Evolutionary conservation across 2,113 vertebrate species (phyloP).

Genomic region (Eurystomus gularis): DNA sequence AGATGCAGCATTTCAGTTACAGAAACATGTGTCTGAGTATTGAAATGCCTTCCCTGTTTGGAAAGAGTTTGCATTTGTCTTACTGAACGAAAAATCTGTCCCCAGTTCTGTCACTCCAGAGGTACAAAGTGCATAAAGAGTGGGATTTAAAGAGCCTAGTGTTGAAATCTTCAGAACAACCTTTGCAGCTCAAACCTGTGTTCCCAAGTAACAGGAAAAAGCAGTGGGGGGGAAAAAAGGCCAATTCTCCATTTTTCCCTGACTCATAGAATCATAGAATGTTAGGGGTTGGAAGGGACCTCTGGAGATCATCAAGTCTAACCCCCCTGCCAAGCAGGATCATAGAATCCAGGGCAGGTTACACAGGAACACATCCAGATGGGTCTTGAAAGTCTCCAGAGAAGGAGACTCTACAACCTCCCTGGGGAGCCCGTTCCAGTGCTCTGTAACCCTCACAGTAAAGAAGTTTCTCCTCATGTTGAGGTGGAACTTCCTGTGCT

Average conservation of each 20-base stretch:
- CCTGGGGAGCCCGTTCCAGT: too few relatives aligned
- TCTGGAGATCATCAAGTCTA: too few relatives aligned
- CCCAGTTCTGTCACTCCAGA: not conserved
- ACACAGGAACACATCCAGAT: too few relatives aligned
- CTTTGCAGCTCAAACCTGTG: not conserved
- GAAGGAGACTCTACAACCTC: too few relatives aligned
- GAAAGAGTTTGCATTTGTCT: not conserved
- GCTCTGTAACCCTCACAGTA: too few relatives aligned
- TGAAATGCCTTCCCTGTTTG: not conserved
- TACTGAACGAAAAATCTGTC: not conserved
- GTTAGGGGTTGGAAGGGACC: too few relatives aligned
- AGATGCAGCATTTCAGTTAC: not conserved
- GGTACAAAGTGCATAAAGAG: not conserved
- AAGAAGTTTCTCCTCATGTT: too few relatives aligned
- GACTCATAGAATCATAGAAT: too few relatives aligned
- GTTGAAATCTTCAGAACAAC: not conserved
- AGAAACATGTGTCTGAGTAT: not conserved
- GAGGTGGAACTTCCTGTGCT: too few relatives aligned
- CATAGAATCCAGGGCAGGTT: too few relatives aligned
- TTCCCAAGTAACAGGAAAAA: not conserved
- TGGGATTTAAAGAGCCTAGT: not conserved
- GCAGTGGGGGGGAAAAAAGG: fast-evolving
- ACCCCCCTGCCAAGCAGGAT: too few relatives aligned
- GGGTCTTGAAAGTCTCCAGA: too few relatives aligned
- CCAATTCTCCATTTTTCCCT: not conserved